These are phyloP conservation scores for Stictonetta naevosa DNA, from an alignment of 2,113 vertebrate genomes.

Conservation along the genomic window DNA sequence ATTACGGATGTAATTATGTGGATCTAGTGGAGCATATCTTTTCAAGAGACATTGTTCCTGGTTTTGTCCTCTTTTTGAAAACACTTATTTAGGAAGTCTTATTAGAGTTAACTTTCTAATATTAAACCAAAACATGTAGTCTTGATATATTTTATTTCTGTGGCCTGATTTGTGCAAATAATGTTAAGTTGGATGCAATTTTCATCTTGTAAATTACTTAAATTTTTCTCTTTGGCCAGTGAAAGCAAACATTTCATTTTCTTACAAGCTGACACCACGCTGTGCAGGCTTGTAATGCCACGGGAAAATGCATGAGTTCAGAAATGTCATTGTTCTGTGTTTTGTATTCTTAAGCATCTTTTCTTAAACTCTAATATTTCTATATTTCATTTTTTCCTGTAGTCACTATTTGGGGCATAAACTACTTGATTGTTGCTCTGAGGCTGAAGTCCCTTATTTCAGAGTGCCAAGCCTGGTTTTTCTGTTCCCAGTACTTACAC, in stretches of 20 bases:
- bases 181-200: not conserved
- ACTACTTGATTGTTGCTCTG: not conserved
- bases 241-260: slow-evolving; percentile 7
- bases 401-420: not conserved
- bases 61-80: not conserved
- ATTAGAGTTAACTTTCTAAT: not conserved
- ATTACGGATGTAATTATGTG: not conserved
- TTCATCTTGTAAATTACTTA: not conserved
- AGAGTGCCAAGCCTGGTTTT: not conserved
- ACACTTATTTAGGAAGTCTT: not conserved
- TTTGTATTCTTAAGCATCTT: not conserved
- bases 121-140: not conserved
- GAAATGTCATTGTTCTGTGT: not conserved
- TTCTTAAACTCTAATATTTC: not conserved
- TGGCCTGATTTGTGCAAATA: not conserved
- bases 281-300: not conserved
- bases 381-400: accelerated
- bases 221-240: slow-evolving; percentile 2
- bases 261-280: not conserved
- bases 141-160: not conserved
- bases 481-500: not conserved
- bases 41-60: not conserved
- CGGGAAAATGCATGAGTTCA: not conserved
- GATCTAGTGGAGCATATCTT: not conserved
- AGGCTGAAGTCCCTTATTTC: not conserved